These are phyloP conservation scores for Tetragonula carbonaria DNA, from an alignment of 2,888 invertebrate species.

Conservation along the genomic window DNA sequence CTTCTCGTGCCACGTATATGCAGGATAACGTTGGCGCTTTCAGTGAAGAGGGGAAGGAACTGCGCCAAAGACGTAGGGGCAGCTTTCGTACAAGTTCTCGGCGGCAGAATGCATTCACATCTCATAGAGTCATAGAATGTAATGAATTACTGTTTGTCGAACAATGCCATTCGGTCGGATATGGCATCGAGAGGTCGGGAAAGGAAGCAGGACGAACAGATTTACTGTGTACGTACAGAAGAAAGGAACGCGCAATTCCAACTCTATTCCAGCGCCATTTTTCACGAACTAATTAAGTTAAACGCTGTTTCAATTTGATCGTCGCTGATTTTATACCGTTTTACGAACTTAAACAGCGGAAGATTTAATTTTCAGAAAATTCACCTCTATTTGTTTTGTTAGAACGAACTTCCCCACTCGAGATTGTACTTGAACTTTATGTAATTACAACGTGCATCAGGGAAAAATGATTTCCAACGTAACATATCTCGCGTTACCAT, in stretches of 20 bases:
- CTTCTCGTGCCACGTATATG: constrained; percentile 36
- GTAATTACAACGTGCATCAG: background rate
- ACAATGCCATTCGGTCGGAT: constrained; percentile 72
- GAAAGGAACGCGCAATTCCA: background rate
- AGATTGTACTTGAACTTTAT: background rate
- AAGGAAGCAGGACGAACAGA: constrained; percentile 72
- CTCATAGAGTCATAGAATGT: constrained; percentile 75
- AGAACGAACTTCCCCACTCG: background rate
- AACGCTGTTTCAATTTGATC: background rate
- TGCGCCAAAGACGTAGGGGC: constrained; percentile 58
- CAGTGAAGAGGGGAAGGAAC: constrained; percentile 40
- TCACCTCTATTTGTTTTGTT: background rate
- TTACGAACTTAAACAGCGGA: too few species aligned
- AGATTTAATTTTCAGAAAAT: background rate
- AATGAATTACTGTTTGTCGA: constrained; percentile 79
- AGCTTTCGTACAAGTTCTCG: constrained; percentile 58
- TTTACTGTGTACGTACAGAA: constrained; percentile 60
- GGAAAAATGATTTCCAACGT: background rate
- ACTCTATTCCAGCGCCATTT: background rate
- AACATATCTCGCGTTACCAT: background rate
- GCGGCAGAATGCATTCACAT: constrained; percentile 69
- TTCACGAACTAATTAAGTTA: background rate
- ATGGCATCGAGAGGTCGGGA: constrained; percentile 48
- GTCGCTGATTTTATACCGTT: background rate
- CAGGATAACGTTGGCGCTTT: constrained; percentile 45